These are phyloP conservation scores for Drosophila orena DNA, from an alignment of 1,140 invertebrate species.

Conservation along the genomic window DNA sequence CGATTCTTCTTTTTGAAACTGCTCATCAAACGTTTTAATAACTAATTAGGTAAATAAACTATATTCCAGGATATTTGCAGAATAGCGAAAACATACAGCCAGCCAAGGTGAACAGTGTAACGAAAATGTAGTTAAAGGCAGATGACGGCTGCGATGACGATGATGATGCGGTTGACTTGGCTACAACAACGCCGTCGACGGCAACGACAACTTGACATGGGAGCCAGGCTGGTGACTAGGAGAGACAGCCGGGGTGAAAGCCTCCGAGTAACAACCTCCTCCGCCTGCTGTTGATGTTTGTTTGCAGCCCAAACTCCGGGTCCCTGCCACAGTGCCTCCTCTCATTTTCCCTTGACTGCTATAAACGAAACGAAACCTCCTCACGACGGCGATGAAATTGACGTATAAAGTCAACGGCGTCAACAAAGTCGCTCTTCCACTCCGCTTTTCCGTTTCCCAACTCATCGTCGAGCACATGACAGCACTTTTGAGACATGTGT, in stretches of 20 bases:
- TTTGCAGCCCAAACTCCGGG: constrained; percentile 14
- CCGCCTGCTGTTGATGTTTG: constrained; percentile 69
- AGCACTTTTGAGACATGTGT: constrained; percentile 66
- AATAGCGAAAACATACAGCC: constrained; percentile 17
- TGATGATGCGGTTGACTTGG: constrained; percentile 62
- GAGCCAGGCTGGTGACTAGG: constrained; percentile 66
- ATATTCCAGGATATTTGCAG: neutral
- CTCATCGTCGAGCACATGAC: constrained; percentile 62
- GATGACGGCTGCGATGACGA: constrained; percentile 38
- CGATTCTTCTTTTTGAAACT: neutral
- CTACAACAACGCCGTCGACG: constrained; percentile 39
- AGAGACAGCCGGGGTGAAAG: constrained; percentile 71
- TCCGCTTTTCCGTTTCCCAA: constrained; percentile 11
- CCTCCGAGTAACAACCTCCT: constrained; percentile 11
- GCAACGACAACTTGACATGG: constrained; percentile 74
- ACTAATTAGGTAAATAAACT: neutral
- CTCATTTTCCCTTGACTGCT: constrained; percentile 46
- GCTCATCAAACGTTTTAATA: neutral
- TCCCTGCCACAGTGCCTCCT: constrained; percentile 16
- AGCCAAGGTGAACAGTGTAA: constrained; percentile 39
- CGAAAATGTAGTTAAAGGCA: constrained; percentile 40
- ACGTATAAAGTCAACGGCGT: constrained; percentile 79
- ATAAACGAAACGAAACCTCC: constrained; percentile 70
- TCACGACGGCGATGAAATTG: constrained; percentile 66
- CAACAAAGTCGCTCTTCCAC: constrained; percentile 59